Percentiles rank a stretch among this genome's conserved stretches.
These are phyloP conservation scores for Lottia gigantea DNA, from an alignment of 2,888 invertebrate species.

Conservation along the genomic window DNA sequence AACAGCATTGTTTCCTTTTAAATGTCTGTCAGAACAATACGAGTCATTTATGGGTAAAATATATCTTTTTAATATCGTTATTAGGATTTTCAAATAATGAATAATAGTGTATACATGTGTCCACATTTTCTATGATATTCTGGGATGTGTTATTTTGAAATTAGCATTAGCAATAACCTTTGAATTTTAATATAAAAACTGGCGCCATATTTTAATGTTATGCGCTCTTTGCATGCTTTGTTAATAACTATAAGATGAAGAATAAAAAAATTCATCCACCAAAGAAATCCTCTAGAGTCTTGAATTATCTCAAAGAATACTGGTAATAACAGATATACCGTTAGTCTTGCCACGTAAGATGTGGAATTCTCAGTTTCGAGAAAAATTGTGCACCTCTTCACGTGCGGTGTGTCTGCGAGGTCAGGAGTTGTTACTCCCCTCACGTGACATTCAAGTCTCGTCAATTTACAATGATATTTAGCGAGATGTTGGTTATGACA, in stretches of 20 bases:
- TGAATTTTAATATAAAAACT: too few relatives aligned
- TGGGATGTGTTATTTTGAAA: too few relatives aligned
- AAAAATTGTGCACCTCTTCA: not conserved
- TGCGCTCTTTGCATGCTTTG: not conserved
- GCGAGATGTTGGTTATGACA: conserved; percentile 3
- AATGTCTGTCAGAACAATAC: too few relatives aligned
- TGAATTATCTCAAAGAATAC: not conserved
- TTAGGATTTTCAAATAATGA: too few relatives aligned
- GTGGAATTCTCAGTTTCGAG: not conserved
- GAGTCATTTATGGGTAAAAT: too few relatives aligned
- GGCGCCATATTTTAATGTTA: not conserved
- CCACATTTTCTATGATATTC: too few relatives aligned
- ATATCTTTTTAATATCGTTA: too few relatives aligned
- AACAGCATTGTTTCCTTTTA: too few relatives aligned
- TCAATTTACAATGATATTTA: not conserved
- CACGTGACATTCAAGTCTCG: not conserved
- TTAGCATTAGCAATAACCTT: too few relatives aligned
- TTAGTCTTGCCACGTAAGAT: not conserved
- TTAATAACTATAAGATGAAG: not conserved
- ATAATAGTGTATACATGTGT: too few relatives aligned
- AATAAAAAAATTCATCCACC: not conserved
- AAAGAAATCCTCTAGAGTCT: not conserved
- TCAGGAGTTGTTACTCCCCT: conserved; percentile 9
- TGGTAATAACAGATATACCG: not conserved
- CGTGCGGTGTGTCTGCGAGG: conserved; percentile 2